Evolutionary conservation across 2,888 invertebrate genomes (phyloP), one percentile per base, ranked within the genome.

Genomic region (Copidosoma aretas): DNA sequence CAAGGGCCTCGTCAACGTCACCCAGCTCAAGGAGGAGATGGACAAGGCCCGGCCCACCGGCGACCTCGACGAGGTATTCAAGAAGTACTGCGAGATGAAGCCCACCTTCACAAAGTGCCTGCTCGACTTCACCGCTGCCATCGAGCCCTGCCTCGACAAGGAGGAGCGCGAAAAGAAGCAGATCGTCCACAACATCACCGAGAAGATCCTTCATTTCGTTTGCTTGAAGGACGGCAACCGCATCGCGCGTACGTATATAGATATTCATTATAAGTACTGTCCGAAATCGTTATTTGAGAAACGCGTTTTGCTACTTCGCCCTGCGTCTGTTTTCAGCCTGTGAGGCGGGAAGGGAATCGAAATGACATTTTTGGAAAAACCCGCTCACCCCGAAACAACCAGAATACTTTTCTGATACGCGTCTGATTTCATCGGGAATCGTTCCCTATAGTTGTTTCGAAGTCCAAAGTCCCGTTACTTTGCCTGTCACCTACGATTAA

Each of bases 171-270:
- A 87, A 1, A 89, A 88, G 64, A 86, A 90, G 59, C 87, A 88
- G 70, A 87, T 88, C 0, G 81, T 91, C 0, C 84, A 89, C 78
- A 91, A 91, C 74, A 88, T 93, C 49, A 87, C 92, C 0, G 87
- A 90, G 49, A 90, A 91, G 72, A 84, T 93, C 0, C 84, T 90
- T 0, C 88, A 90, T 73, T 94, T 94, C 79, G 85, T 91, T 25
- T 94, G 94, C 79, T 89, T 87, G 77, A 93, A 93, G 76, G 92
- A 93, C 75, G 93, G 93, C 12, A 93, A 93, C 80, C 89, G 93
- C 75, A 91, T 94, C 76, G 93, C 93, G 0, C 84, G 92, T 92
- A 82, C 87, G 90, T 87, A 17, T n/a, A n/a, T n/a, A n/a, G n/a
- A n/a, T n/a, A n/a, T n/a, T 12, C 43, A 46, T 12, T 51, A 24